Percentiles rank a stretch among this genome's conserved stretches.
phyloP scores from a whole-genome alignment of 2,113 vertebrate species.

The Cephalopholis sonnerati region DNA sequence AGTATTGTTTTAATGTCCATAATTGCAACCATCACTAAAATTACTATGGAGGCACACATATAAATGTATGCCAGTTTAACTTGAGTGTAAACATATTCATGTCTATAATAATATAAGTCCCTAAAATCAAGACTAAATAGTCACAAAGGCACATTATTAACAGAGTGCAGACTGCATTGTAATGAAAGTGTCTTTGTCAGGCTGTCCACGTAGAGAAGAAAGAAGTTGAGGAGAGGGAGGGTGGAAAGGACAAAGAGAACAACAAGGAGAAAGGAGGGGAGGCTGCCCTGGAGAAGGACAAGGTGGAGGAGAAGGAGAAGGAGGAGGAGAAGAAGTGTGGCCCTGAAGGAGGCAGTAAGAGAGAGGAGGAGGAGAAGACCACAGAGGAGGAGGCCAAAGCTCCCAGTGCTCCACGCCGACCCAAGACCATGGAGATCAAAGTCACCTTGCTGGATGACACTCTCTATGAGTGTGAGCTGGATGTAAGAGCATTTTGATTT shows the following conservation, averaged over 20 bases:
- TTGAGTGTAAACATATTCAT: too few species aligned
- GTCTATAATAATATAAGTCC: too few species aligned
- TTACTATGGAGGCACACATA: too few species aligned
- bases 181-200: conserved; percentile 43
- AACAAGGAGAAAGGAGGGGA: conserved; percentile 58
- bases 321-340: conserved; percentile 79
- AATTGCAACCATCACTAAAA: not conserved
- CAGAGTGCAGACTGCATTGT: not conserved
- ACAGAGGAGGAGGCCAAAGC: conserved; percentile 85
- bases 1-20: not conserved
- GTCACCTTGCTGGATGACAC: conserved; percentile 94
- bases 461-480: conserved; percentile 91
- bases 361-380: conserved; percentile 76
- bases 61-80: too few species aligned
- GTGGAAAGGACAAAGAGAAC: conserved; percentile 69
- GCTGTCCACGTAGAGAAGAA: conserved; percentile 88
- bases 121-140: too few species aligned
- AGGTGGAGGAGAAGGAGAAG: conserved; percentile 52
- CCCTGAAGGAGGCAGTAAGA: conserved; percentile 68
- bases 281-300: conserved; percentile 45
- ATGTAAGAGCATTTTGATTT: conserved; percentile 84
- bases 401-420: conserved; percentile 84
- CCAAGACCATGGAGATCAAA: conserved; percentile 92
- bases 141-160: not conserved
- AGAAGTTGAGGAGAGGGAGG: conserved; percentile 81